phyloP scores from a whole-genome alignment of 2,888 invertebrate genomes.

The Barypeithes pellucidus region DNA sequence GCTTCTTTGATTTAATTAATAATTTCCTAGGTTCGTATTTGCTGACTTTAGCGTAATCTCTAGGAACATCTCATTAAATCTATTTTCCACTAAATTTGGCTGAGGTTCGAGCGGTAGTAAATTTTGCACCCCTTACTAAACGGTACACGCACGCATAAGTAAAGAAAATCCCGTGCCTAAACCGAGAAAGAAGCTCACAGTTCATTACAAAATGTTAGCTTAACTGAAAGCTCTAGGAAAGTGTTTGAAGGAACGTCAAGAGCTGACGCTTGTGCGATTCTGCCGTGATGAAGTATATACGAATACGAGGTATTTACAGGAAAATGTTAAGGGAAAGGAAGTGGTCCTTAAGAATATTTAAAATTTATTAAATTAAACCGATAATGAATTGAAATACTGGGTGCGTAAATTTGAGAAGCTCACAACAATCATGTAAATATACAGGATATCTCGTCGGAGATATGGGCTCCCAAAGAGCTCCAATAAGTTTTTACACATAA shows the following conservation, averaged over 20 bases:
- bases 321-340: no score
- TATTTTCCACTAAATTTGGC: constrained; percentile 25
- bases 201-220: constrained; percentile 24
- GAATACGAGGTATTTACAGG: background rate
- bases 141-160: constrained; percentile 9
- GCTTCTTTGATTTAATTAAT: no score
- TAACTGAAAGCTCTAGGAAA: constrained; percentile 13
- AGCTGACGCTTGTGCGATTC: background rate
- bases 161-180: constrained; percentile 18
- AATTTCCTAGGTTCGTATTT: no score
- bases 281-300: background rate
- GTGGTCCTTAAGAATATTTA: no score
- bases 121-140: constrained; percentile 5
- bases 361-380: no score
- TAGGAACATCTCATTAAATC: constrained; percentile 1
- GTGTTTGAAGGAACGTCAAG: background rate
- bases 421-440: no score
- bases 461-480: no score
- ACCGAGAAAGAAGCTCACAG: constrained; percentile 18
- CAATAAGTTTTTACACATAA: no score
- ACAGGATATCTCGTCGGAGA: no score
- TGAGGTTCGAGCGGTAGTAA: constrained; percentile 19
- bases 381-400: no score
- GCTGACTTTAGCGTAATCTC: background rate
- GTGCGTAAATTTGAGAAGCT: no score